phyloP scores from a whole-genome alignment of 35 echinoderm and acorn worm genomes.

The Heliocidaris tuberculata region DNA sequence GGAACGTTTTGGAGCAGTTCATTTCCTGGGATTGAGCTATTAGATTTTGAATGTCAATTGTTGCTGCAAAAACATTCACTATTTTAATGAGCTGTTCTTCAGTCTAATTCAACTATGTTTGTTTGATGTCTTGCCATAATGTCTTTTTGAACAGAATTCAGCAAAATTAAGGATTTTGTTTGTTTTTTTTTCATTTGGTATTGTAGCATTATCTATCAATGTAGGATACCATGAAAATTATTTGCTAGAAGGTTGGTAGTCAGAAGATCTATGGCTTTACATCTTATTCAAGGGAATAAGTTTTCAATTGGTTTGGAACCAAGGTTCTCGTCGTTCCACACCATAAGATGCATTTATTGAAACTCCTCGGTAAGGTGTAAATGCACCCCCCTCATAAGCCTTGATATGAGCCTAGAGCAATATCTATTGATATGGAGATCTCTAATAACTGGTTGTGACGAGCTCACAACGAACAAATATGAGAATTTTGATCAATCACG shows the following conservation, averaged over 20 bases:
- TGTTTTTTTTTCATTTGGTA: neutral
- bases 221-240: neutral
- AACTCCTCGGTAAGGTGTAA: neutral
- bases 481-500: constrained; percentile 17
- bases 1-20: too few species aligned
- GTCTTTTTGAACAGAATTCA: neutral
- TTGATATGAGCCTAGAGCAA: neutral
- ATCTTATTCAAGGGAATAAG: neutral
- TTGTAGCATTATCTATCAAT: neutral
- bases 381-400: neutral
- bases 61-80: too few species aligned
- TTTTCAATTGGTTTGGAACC: neutral
- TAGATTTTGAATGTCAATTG: too few species aligned
- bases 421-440: constrained; percentile 11
- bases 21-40: too few species aligned
- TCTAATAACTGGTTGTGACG: neutral
- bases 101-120: too few species aligned
- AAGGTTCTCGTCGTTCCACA: too few species aligned
- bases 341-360: neutral
- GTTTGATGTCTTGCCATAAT: neutral
- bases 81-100: too few species aligned
- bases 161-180: neutral
- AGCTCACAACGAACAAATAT: constrained; percentile 12
- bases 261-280: neutral
- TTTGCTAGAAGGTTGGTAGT: too few species aligned